phyloP scores from a whole-genome alignment of 2,113 vertebrate species.

The Myxocyprinus asiaticus region DNA sequence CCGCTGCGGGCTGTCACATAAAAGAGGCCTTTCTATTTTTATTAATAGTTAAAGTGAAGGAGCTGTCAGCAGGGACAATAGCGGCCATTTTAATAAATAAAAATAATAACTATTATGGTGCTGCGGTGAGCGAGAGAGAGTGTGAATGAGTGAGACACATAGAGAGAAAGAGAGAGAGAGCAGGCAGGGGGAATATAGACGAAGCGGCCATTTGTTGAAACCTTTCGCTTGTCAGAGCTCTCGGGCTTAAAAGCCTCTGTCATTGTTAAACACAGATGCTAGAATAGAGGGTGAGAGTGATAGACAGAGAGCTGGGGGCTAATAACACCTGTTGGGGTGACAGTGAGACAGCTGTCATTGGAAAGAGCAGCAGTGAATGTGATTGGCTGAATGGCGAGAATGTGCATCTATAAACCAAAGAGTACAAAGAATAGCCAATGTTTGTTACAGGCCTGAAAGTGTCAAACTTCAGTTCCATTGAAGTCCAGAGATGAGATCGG shows the following conservation, averaged over 20 bases:
- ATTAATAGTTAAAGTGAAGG: constrained; percentile 90
- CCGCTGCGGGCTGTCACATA: constrained; percentile 63
- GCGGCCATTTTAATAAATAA: constrained; percentile 87
- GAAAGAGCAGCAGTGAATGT: constrained; percentile 50
- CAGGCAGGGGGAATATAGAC: constrained; percentile 63
- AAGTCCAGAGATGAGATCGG: neutral
- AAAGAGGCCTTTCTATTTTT: constrained; percentile 75
- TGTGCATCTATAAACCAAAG: too few species aligned
- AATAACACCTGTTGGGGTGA: constrained; percentile 89
- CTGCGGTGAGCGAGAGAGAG: constrained; percentile 56
- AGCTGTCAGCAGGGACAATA: constrained; percentile 83
- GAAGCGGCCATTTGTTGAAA: constrained; percentile 86
- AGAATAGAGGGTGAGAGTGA: constrained; percentile 45
- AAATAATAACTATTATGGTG: constrained; percentile 84
- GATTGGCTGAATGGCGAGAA: constrained; percentile 42
- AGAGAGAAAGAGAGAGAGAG: constrained; percentile 75
- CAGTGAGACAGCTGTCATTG: constrained; percentile 82
- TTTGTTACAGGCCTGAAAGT: neutral
- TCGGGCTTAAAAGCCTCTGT: constrained; percentile 87
- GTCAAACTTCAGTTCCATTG: constrained; percentile 5
- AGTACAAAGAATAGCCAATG: too few species aligned
- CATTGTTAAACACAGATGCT: constrained; percentile 76
- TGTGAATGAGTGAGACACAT: constrained; percentile 74
- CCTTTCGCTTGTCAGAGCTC: constrained; percentile 89
- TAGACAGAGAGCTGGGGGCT: constrained; percentile 63